phyloP scores from a whole-genome alignment of 2,797 vertebrate genomes.

The Enteromius thamalakanensis region DNA sequence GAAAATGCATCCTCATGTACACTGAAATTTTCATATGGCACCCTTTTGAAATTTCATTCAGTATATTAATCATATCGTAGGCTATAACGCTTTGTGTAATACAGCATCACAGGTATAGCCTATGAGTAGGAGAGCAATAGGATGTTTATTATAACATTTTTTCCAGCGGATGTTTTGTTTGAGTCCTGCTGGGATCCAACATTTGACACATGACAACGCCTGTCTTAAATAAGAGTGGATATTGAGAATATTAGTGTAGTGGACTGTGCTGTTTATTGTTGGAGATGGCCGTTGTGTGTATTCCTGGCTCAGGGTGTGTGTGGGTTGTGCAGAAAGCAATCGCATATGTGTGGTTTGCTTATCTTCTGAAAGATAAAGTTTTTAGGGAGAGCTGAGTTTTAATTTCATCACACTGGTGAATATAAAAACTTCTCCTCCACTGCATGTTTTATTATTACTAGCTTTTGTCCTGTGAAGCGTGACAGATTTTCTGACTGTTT shows the following conservation, averaged over 20 bases:
- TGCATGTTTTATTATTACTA: slow-evolving; percentile 15
- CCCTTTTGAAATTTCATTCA: not conserved
- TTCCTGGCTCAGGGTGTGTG: slow-evolving; percentile 33
- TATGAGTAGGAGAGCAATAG: slow-evolving; percentile 7
- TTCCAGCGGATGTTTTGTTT: slow-evolving; percentile 25
- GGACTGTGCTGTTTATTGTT: slow-evolving; percentile 53
- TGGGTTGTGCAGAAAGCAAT: slow-evolving; percentile 24
- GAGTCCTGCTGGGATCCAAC: slow-evolving; percentile 19
- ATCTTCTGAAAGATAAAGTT: slow-evolving; percentile 45
- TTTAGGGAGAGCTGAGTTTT: slow-evolving; percentile 8
- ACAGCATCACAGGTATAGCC: not conserved
- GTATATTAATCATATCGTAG: not conserved
- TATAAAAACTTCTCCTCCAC: slow-evolving; percentile 3
- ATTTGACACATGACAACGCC: slow-evolving; percentile 25
- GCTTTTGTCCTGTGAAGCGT: slow-evolving; percentile 8
- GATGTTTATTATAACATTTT: slow-evolving; percentile 26
- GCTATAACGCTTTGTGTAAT: not conserved
- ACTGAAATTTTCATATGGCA: not conserved
- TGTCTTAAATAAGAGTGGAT: slow-evolving; percentile 47
- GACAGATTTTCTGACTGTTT: slow-evolving; percentile 6
- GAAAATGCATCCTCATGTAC: not conserved
- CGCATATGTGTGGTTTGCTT: slow-evolving; percentile 32
- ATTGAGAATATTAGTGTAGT: slow-evolving; percentile 47
- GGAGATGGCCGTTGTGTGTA: slow-evolving; percentile 39
- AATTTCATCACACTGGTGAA: slow-evolving; percentile 14